Evolutionary conservation across 2,113 vertebrate species (phyloP).

Genomic region (Calidris pugnax): DNA sequence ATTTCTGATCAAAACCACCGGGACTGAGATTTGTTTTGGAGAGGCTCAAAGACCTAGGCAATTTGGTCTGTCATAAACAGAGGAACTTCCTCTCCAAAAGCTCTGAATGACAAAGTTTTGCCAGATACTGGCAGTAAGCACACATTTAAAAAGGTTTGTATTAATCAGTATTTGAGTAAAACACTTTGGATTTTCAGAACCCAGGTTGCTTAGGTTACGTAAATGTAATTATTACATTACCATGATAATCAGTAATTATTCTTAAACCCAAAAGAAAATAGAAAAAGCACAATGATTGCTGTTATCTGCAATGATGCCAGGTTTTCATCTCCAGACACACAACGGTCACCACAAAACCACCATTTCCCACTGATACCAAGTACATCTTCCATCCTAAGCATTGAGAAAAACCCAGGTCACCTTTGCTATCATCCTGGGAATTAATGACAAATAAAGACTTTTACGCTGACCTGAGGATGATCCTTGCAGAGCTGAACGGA

Average conservation of each 20-base stretch:
- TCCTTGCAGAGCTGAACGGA: neutral
- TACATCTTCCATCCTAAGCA: neutral
- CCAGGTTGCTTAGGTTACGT: neutral
- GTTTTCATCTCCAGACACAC: neutral
- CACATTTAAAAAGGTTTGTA: neutral
- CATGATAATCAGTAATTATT: neutral
- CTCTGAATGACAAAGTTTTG: neutral
- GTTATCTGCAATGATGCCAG: neutral
- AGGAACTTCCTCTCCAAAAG: neutral
- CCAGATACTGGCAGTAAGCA: neutral
- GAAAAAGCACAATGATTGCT: neutral
- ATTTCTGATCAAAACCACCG: neutral
- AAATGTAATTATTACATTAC: neutral
- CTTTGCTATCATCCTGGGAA: neutral
- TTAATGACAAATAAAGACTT: neutral
- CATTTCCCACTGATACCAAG: neutral
- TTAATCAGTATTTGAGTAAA: neutral
- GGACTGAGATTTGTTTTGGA: neutral
- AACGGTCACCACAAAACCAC: neutral
- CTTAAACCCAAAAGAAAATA: neutral
- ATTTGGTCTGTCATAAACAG: neutral
- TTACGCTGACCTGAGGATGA: neutral
- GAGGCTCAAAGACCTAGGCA: neutral
- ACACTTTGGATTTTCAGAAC: neutral
- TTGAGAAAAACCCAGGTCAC: neutral